Evolutionary conservation across 2,797 vertebrate genomes (phyloP), one percentile per base, ranked within the genome.

Genomic region (Zenarchopterus dispar): DNA sequence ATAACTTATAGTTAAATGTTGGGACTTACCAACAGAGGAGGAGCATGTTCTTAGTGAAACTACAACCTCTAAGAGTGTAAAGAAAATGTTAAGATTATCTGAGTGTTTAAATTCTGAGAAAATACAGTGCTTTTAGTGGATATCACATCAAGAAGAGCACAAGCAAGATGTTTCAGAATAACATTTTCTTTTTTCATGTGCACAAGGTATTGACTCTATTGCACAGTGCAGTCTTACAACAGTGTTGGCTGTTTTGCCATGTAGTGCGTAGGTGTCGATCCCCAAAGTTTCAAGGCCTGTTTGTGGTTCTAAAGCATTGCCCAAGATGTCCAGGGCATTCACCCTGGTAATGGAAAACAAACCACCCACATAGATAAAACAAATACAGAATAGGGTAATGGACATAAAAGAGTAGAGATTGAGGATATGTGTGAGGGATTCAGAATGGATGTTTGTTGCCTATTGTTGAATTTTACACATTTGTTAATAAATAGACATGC

Each of bases 261-360:
- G 52, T 47, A 42, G 13, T 63, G 78, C 62, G 73, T 86, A 51
- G 78, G 80, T 74, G 78, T 82, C 58, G 53, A 70, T 71, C 67
- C 70, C 84, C 48, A n/a, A n/a, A 61, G 77, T 88, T 82, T 81
- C 88, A 90, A 91, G 86, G 86, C 69, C 83, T 72, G 76, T 89
- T 86, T 89, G 83, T 77, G 59, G 76, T 55, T 65, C 36, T 49
- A 60, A 84, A 73, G 63, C 61, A 83, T 89, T 89, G 86, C 80
- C 57, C 73, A 89, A 86, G 74, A 85, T 42, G 17, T 55, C 7
- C 53, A 82, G 83, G 83, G 67, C 76, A 72, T 87, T 90, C 82
- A 90, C 83, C 86, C 49, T 42, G 41, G 73, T 61, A 45, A 24
- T 0, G 61, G 22, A 21, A 78, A 66, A 5, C 69, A 77, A 77